These are phyloP conservation scores for Perccottus glenii DNA, from an alignment of 2,113 vertebrate genomes.

Conservation along the genomic window DNA sequence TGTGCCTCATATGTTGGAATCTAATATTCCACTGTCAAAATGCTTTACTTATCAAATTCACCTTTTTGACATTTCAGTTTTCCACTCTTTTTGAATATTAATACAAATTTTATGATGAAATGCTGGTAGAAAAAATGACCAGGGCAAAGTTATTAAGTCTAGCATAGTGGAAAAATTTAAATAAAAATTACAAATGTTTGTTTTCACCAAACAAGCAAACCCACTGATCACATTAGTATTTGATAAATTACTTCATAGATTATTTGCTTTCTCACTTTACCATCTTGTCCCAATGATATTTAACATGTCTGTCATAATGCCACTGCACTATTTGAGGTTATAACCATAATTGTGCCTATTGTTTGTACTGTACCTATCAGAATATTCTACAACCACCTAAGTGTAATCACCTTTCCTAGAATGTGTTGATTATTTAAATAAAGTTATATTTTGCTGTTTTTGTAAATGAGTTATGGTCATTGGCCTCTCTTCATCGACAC, in stretches of 20 bases:
- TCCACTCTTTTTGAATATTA: not conserved
- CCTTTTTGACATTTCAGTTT: not conserved
- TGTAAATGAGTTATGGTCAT: slow-evolving; percentile 29
- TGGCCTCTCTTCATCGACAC: slow-evolving; percentile 29
- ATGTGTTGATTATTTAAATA: slow-evolving; percentile 61
- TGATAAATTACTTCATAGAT: no score
- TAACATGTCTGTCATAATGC: not conserved
- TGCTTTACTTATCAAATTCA: not conserved
- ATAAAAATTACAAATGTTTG: no score
- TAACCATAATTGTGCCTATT: slow-evolving; percentile 58
- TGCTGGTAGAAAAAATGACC: no score
- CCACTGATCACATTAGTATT: no score
- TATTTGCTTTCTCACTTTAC: no score
- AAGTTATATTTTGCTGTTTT: slow-evolving; percentile 67
- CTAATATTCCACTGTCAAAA: not conserved
- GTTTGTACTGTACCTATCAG: slow-evolving; percentile 42
- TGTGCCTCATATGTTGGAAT: not conserved
- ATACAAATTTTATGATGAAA: no score
- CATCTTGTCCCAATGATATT: not conserved
- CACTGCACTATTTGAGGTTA: slow-evolving; percentile 38
- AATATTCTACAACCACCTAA: slow-evolving; percentile 8
- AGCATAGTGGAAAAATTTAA: no score
- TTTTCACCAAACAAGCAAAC: no score
- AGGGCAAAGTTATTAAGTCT: no score
- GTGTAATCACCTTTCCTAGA: slow-evolving; percentile 26